phyloP scores from a whole-genome alignment of 1,140 invertebrate genomes.

The Colletes latitarsis region DNA sequence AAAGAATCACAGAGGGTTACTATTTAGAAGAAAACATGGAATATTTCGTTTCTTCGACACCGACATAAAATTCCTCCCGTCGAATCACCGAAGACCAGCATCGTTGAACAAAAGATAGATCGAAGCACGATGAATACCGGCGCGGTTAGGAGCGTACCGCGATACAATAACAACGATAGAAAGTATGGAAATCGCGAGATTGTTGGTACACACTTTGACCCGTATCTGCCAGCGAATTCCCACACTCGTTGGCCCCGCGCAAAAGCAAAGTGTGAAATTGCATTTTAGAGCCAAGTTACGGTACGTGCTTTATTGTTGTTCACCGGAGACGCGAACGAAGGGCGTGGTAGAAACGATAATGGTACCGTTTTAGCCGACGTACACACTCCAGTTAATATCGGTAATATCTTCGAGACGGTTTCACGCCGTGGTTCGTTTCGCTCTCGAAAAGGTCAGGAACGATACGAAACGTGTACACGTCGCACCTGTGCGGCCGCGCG shows the following conservation, averaged over 20 bases:
- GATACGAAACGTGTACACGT: not conserved
- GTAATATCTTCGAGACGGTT: constrained; percentile 30
- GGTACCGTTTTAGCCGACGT: not conserved
- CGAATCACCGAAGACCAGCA: too few relatives aligned
- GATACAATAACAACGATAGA: not conserved
- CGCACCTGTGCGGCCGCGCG: constrained; percentile 27
- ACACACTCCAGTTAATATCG: constrained; percentile 39
- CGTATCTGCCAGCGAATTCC: constrained; percentile 15
- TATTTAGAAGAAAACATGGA: too few relatives aligned
- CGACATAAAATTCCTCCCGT: too few relatives aligned
- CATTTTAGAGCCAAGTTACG: constrained; percentile 1
- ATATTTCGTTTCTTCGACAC: too few relatives aligned
- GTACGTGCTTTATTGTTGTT: not conserved
- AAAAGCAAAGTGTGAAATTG: constrained; percentile 17
- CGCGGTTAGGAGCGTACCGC: too few relatives aligned
- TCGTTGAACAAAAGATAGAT: not conserved
- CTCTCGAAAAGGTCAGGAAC: constrained; percentile 31
- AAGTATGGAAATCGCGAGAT: constrained; percentile 17
- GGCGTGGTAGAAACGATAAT: constrained; percentile 32
- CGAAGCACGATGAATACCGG: not conserved
- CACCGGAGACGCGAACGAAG: not conserved
- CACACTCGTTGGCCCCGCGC: constrained; percentile 4
- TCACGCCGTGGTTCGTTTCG: constrained; percentile 22
- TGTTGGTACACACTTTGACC: constrained; percentile 6
- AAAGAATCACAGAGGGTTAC: too few relatives aligned